Base-by-base conservation (phyloP, 2,113 vertebrate genomes). In the Carassius auratus region DNA sequence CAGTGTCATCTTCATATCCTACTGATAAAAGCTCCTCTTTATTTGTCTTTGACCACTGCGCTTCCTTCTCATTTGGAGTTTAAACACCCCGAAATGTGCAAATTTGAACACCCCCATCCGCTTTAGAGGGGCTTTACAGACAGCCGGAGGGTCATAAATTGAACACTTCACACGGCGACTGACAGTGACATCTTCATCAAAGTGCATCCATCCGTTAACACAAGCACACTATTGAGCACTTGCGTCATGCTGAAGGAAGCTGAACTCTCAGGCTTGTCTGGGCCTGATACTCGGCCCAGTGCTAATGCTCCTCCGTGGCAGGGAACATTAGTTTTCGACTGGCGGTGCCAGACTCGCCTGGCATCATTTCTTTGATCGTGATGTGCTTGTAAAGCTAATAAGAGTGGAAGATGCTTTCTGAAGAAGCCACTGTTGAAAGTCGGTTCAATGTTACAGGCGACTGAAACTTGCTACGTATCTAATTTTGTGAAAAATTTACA, bases 131-230 rank as follows among this genome's bases (percentile, higher is more conserved):
- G 50, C 30, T 48, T 73, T 38, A 66, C n/a, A 30, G 64, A 30
- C 8, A 74, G 76, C 30, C 69, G n/a, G 57, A 57, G 61, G 19
- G 68, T 42, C 62, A 52, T 84, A 84, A 85, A 55, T 81, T 62
- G 33, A 57, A 77, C 33, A 76, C 36, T 84, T 81, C 52, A 30
- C 82, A 66, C n/a, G 14, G 21, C 15, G 38, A 66, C 33, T 74
- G 59, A 38, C 64, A 61, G 21, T 48, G 62, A 84, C 62, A 33
- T 83, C 50, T 86, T 82, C 78, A 87, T 88, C 83, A 90, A 80
- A 85, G 33, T 59, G 61, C 59, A 71, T 82, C 45, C 61, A 23
- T 50, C 59, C 42, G 73, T 68, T 69, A 55, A 69, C 64, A 36
- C 62, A 5, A 52, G 64, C 64, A 15, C 15, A 48, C n/a, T 15